Base-by-base conservation (phyloP, 1,140 invertebrate species). In the Fopius arisanus region DNA sequence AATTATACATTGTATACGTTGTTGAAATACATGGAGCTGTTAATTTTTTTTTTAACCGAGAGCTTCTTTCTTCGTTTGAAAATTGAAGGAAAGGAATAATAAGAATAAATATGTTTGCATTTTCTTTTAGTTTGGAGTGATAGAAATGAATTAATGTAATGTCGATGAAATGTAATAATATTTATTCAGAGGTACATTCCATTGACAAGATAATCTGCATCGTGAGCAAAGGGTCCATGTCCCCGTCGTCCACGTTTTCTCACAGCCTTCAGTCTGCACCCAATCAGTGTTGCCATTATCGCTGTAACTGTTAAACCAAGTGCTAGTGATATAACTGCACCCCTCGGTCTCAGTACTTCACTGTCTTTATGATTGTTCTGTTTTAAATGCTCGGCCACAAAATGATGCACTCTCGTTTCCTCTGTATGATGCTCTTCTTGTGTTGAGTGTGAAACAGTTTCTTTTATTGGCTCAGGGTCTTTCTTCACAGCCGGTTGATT, bases 201-300 rank as follows among this genome's bases (percentile, higher is more conserved):
- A 88, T 98, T 98, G 74, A 98, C 96, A 72, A 98, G 90, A 88
- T 97, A 98, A 89, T 98, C 97, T 1, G 96, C 95, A 87, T 98
- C 97, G 84, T 98, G 96, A 2, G 96, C 94, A 80, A 95, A 95
- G n/a, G 93, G 90, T 59, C 93, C 92, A 83, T 96, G 93, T 14
- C 95, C 93, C 77, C 93, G 89, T 68, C 95, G 90, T 74, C 94
- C 89, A 70, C 94, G 90, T 77, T 95, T 89, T 78, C 93, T 90
- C 4, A 92, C 90, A 63, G 96, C 92, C 74, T 92, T 91, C 79
- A 96, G 89, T 37, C 96, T 90, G 84, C 96, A 98, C 6, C 92
- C 94, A 75, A 96, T 92, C 75, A 98, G 88, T 9, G 95, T 90
- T 23, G 93, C 88, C 82, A 95, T 89, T n/a, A 94, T 89, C 1